These are phyloP conservation scores for Netelia inedita DNA, from an alignment of 2,888 invertebrate species.

Conservation along the genomic window DNA sequence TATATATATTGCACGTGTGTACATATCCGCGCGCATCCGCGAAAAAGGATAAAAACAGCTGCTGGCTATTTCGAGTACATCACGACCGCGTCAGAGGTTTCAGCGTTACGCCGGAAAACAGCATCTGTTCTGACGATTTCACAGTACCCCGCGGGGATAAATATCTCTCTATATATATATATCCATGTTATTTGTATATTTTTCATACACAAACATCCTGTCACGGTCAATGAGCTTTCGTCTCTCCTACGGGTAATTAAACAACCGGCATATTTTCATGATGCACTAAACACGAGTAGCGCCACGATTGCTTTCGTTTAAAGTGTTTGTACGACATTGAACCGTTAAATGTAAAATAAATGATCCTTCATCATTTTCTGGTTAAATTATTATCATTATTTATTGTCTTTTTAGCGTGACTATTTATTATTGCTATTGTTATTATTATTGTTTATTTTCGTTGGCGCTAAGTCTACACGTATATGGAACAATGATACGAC, in stretches of 20 bases:
- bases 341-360: conserved; percentile 31
- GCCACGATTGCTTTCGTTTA: background rate
- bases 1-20: background rate
- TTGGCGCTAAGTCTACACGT: background rate
- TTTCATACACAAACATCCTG: background rate
- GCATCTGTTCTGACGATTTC: conserved; percentile 14
- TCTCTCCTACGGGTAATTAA: conserved; percentile 15
- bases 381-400: background rate
- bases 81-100: conserved; percentile 30
- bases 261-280: conserved; percentile 18
- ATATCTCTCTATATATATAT: conserved; percentile 4
- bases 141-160: background rate
- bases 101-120: conserved; percentile 31
- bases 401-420: background rate
- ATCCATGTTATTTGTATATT: conserved; percentile 7
- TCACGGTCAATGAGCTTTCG: conserved; percentile 11
- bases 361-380: background rate
- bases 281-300: background rate
- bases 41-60: conserved; percentile 30
- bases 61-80: conserved; percentile 28
- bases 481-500: no score
- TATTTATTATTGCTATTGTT: background rate
- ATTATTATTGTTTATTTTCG: background rate
- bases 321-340: conserved; percentile 17
- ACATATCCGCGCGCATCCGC: background rate